phyloP scores from a whole-genome alignment of 2,888 invertebrate genomes.

The Cynaeus angustus region DNA sequence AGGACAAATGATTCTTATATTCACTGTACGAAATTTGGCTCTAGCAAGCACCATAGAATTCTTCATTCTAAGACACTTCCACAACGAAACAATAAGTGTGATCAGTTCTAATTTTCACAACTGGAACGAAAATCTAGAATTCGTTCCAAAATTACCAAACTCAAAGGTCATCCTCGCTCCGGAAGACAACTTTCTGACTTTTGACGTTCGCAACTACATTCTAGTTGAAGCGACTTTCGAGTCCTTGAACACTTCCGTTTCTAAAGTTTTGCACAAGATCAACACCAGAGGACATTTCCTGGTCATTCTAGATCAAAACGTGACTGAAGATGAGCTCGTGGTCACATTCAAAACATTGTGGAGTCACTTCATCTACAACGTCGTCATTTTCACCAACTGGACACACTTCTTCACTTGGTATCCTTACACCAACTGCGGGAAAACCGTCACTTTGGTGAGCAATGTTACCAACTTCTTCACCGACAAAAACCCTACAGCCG shows the following conservation, averaged over 20 bases:
- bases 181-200: too few species aligned
- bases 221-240: not conserved
- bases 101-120: too few species aligned
- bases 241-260: not conserved
- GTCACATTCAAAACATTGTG: slow-evolving; percentile 1
- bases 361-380: slow-evolving; percentile 5
- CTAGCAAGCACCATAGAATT: too few species aligned
- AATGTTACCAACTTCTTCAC: not conserved
- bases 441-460: not conserved
- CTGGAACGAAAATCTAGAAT: too few species aligned
- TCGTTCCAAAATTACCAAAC: too few species aligned
- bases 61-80: too few species aligned
- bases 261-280: not conserved
- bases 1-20: too few species aligned
- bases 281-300: slow-evolving; percentile 16
- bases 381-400: slow-evolving; percentile 3
- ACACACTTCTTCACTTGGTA: slow-evolving; percentile 17
- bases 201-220: slow-evolving; percentile 28
- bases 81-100: too few species aligned
- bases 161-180: too few species aligned
- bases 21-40: too few species aligned
- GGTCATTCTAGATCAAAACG: slow-evolving; percentile 5
- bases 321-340: not conserved
- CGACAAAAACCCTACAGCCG: slow-evolving; percentile 8
- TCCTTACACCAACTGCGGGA: not conserved